A percentile compares a stretch with the other conserved stretches of the same genome.
Conservation (phyloP, 2,888 invertebrate genomes). For the Digitonthophagus gazella region DNA sequence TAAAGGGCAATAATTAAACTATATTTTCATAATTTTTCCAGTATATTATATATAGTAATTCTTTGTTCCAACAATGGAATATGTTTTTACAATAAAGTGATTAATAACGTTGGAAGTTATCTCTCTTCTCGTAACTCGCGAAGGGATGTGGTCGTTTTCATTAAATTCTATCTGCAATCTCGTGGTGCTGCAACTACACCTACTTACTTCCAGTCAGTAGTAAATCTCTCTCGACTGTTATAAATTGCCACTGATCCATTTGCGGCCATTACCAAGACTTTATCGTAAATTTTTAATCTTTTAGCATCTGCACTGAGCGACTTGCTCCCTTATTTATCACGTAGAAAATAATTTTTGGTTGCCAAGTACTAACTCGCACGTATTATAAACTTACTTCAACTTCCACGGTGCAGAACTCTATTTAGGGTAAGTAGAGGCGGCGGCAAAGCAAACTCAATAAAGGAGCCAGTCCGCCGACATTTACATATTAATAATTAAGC, state of each 20-base stretch:
- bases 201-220: constrained; percentile 15
- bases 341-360: too few relatives aligned
- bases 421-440: neutral
- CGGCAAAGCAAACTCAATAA: neutral
- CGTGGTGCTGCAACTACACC: constrained; percentile 11
- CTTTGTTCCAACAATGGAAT: neutral
- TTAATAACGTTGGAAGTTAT: neutral
- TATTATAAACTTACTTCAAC: neutral
- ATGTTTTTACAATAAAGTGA: neutral
- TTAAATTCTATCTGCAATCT: constrained; percentile 18
- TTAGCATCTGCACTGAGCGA: neutral
- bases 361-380: neutral
- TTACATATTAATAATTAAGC: neutral
- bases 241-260: constrained; percentile 17
- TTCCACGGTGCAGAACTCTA: neutral
- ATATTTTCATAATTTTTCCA: too few relatives aligned
- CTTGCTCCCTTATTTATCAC: neutral
- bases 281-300: neutral
- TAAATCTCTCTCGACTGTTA: constrained; percentile 11
- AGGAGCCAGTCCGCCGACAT: neutral
- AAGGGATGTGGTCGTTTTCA: constrained; percentile 11
- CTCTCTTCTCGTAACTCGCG: neutral
- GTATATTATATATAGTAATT: neutral
- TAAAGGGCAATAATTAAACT: too few relatives aligned
- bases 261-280: constrained; percentile 7